Evolutionary conservation across 2,113 vertebrate genomes (phyloP).

Genomic region (Tupaia chinensis): DNA sequence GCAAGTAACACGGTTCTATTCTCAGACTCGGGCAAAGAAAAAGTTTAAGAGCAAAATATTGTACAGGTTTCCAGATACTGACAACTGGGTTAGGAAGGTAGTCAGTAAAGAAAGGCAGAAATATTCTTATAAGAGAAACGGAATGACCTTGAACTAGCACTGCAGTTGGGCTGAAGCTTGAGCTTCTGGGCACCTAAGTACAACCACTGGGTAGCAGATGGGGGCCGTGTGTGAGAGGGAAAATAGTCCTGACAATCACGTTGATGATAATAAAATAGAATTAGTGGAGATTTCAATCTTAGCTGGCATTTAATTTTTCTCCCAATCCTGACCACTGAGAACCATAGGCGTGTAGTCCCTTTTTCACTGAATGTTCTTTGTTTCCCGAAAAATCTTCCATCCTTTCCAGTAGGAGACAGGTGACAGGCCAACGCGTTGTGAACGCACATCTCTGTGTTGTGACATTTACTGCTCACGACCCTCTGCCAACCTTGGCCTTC

Average conservation of each 20-base stretch:
- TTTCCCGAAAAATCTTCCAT: slow-evolving; percentile 25
- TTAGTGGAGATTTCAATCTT: slow-evolving; percentile 47
- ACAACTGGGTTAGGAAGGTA: background rate
- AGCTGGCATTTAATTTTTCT: slow-evolving; percentile 41
- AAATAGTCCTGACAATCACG: slow-evolving; percentile 50
- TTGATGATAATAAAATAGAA: slow-evolving; percentile 56
- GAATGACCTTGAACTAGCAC: background rate
- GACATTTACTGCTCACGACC: slow-evolving; percentile 60
- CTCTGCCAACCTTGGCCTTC: slow-evolving; percentile 64
- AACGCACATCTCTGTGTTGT: slow-evolving; percentile 10
- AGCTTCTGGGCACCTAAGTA: background rate
- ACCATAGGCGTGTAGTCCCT: slow-evolving; percentile 11
- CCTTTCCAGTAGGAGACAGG: background rate
- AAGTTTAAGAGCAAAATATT: background rate
- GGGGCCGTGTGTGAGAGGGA: background rate
- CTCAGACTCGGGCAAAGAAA: background rate
- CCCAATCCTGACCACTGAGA: slow-evolving; percentile 4
- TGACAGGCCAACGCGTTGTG: slow-evolving; percentile 62
- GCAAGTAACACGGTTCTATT: background rate
- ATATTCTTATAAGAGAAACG: background rate
- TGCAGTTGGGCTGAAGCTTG: background rate
- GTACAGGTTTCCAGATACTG: background rate
- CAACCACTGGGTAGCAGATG: background rate
- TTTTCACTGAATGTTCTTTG: background rate
- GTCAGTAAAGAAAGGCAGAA: background rate